Percentiles rank a stretch among this genome's conserved stretches.
Evolutionary conservation across 2,888 invertebrate genomes (phyloP).

Genomic region (Leucania comma): DNA sequence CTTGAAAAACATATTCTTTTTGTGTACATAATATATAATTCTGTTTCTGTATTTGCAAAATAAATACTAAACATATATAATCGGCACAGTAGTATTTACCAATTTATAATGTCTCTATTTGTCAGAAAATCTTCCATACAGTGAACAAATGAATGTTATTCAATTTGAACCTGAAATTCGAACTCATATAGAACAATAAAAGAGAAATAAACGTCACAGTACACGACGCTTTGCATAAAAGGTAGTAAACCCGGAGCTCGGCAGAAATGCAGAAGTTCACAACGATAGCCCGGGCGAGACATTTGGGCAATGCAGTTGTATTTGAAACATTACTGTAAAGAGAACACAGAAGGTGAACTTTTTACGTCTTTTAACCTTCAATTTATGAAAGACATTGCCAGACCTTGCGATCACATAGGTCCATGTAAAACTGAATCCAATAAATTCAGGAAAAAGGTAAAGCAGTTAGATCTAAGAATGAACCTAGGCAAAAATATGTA

Average conservation of each 20-base stretch:
- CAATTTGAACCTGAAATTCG: slow-evolving; percentile 3
- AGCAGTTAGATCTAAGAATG: too few relatives aligned
- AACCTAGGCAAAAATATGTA: too few relatives aligned
- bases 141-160: neutral
- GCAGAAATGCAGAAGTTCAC: slow-evolving; percentile 41
- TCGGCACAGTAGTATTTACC: too few relatives aligned
- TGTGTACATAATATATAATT: too few relatives aligned
- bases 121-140: neutral
- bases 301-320: slow-evolving; percentile 42
- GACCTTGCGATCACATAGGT: too few relatives aligned
- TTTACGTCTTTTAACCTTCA: neutral
- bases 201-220: slow-evolving; percentile 27
- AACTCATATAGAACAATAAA: slow-evolving; percentile 33
- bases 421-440: too few relatives aligned
- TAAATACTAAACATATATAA: too few relatives aligned
- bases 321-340: neutral
- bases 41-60: too few relatives aligned
- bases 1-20: neutral
- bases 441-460: too few relatives aligned
- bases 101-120: too few relatives aligned
- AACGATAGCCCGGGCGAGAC: slow-evolving; percentile 36
- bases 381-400: too few relatives aligned
- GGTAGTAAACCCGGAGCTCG: slow-evolving; percentile 10
- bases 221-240: slow-evolving; percentile 55
- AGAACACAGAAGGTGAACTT: slow-evolving; percentile 23